Evolutionary conservation across 2,797 vertebrate genomes (phyloP).

Genomic region (Loris lydekkerianus): DNA sequence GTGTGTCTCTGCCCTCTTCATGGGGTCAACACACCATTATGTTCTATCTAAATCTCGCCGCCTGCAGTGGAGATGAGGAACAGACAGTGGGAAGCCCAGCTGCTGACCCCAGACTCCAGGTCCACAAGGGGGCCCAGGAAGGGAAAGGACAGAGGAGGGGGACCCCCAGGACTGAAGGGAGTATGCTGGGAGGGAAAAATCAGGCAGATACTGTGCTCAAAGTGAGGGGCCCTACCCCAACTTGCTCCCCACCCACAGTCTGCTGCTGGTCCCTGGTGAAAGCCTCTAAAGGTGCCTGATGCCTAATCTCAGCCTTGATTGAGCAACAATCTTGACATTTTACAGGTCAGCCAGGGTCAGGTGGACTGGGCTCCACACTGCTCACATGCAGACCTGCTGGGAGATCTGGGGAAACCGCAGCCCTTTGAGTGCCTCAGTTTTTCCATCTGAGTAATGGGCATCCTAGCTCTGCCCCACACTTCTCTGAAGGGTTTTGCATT

Average conservation of each 20-base stretch:
- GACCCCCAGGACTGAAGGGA: not conserved
- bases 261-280: not conserved
- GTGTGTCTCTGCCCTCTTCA: not conserved
- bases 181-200: not conserved
- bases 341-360: not conserved
- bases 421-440: not conserved
- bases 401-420: not conserved
- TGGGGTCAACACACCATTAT: rapidly evolving
- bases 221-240: not conserved
- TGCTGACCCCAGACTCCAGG: not conserved
- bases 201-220: not conserved
- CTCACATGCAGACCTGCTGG: no score
- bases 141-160: not conserved
- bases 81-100: not conserved
- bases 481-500: not conserved
- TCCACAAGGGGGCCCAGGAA: not conserved
- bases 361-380: not conserved
- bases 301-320: not conserved
- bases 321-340: not conserved
- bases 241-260: not conserved
- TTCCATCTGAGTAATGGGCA: not conserved
- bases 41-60: not conserved
- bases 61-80: not conserved
- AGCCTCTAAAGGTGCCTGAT: not conserved
- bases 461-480: rapidly evolving